These are phyloP conservation scores for Anoura caudifer DNA, from an alignment of 2,113 vertebrate species.

Conservation along the genomic window DNA sequence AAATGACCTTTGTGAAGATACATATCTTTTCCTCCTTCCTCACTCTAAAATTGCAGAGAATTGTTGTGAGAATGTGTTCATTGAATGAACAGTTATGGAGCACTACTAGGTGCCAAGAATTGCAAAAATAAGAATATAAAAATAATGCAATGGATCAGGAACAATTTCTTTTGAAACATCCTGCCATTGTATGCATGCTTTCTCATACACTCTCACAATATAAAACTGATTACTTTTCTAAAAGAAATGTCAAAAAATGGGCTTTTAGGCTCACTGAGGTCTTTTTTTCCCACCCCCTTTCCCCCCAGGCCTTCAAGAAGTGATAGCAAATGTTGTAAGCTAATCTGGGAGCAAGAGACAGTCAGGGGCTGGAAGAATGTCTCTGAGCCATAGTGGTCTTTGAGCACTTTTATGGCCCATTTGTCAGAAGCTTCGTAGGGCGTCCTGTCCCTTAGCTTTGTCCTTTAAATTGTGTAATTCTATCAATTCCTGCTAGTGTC, in stretches of 20 bases:
- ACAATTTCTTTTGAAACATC: not conserved
- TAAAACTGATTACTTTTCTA: not conserved
- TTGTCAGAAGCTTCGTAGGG: not conserved
- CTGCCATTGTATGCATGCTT: not conserved
- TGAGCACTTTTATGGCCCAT: not conserved
- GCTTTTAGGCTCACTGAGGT: not conserved
- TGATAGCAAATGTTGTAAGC: not conserved
- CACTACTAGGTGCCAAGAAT: not conserved
- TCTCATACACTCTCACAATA: not conserved
- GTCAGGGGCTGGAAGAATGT: constrained; percentile 1
- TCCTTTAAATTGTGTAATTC: constrained; percentile 51
- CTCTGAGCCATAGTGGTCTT: not conserved
- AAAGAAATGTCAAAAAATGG: not conserved
- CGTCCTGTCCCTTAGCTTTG: not conserved
- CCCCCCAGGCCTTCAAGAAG: not conserved
- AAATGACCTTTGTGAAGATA: constrained; percentile 30
- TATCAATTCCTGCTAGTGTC: not conserved
- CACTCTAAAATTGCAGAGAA: not conserved
- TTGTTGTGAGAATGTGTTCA: not conserved
- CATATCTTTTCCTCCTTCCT: not conserved
- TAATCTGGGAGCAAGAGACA: not conserved
- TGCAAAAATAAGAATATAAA: not conserved
- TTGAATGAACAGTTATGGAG: not conserved
- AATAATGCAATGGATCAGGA: not conserved
- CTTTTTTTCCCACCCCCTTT: not conserved